phyloP scores from a whole-genome alignment of 2,113 vertebrate species.

The Psilopsiagon aurifrons region DNA sequence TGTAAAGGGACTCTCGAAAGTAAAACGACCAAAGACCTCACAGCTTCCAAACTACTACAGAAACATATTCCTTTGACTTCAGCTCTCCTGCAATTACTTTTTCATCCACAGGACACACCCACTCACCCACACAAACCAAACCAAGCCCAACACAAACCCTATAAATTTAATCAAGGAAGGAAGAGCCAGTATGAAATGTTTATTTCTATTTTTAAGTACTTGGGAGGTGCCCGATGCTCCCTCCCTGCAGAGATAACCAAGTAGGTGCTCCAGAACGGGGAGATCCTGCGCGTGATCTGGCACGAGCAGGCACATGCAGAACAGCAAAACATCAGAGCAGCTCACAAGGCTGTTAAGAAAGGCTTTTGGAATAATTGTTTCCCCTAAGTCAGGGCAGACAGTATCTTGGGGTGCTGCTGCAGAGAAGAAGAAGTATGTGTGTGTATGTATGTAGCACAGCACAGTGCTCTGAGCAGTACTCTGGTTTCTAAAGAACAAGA shows the following conservation, averaged over 20 bases:
- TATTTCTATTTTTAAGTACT: constrained; percentile 63
- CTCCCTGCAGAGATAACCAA: background rate
- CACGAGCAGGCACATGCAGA: background rate
- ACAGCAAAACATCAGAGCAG: constrained; percentile 1
- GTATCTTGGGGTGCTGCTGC: background rate
- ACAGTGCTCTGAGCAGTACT: constrained; percentile 7
- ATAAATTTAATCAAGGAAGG: constrained; percentile 48
- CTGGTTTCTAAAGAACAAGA: constrained; percentile 1
- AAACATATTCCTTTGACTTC: background rate
- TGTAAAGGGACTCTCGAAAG: background rate
- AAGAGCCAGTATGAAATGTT: constrained; percentile 21
- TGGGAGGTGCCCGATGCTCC: constrained; percentile 38
- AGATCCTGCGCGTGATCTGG: constrained; percentile 20
- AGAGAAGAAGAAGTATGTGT: background rate
- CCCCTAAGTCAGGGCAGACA: constrained; percentile 4
- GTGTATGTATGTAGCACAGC: background rate
- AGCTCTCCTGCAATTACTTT: constrained; percentile 2
- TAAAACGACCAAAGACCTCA: background rate
- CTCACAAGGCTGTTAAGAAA: constrained; percentile 21
- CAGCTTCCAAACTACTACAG: background rate
- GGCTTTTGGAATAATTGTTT: constrained; percentile 41
- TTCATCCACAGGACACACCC: constrained; percentile 44
- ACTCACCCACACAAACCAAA: constrained; percentile 57
- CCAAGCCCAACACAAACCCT: constrained; percentile 27
- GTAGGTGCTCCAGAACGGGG: constrained; percentile 3